Evolutionary conservation across 2,888 invertebrate species (phyloP), one percentile per base, ranked within the genome.

Genomic region (Reticulitermes lucifugus): DNA sequence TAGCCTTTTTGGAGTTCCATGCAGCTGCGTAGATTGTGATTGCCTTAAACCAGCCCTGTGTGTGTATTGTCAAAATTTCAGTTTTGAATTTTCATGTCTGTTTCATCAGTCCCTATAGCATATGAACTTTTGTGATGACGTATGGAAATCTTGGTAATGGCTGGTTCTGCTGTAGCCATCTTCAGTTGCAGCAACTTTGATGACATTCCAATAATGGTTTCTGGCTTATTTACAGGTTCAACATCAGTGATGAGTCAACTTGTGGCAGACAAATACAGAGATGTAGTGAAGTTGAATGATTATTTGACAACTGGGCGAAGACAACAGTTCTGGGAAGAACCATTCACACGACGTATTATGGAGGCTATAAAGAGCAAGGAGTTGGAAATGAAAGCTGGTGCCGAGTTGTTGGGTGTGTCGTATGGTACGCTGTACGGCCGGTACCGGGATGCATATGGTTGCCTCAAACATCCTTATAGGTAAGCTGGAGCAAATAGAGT

Each of bases 281-380:
- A 97, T 91, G 97, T 97, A 71, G 94, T 97, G 86, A 97, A 96
- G 90, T 94, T 97, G 93, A 96, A 96, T 90, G 97, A 97, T 89
- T 97, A 97, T 89, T 91, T 97, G 87, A 95, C 96, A 88, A 96
- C 96, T 88, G 97, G 97, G 3, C 92, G 97, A 59, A 92, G 97
- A 83, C 97, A 97, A 86, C 97, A 97, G 91, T 98, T 97, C 91
- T 98, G 97, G 97, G 97, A 97, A 90, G 97, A 97, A 90, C 95
- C 96, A 79, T 97, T 97, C 89, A 97, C 97, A 55, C 95, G 96
- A 90, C 92, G 97, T 89, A 95, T 97, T 73, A 96, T 97, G 95
- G 97, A 97, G 90, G 96, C 96, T 29, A 97, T 97, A 51, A 95
- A 97, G 89, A 95, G 96, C 87, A 97, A 97, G 91, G 97, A 97